A percentile compares a stretch with the other conserved stretches of the same genome.
phyloP scores from a whole-genome alignment of 2,888 invertebrate species.

The Drosophila diplacantha region DNA sequence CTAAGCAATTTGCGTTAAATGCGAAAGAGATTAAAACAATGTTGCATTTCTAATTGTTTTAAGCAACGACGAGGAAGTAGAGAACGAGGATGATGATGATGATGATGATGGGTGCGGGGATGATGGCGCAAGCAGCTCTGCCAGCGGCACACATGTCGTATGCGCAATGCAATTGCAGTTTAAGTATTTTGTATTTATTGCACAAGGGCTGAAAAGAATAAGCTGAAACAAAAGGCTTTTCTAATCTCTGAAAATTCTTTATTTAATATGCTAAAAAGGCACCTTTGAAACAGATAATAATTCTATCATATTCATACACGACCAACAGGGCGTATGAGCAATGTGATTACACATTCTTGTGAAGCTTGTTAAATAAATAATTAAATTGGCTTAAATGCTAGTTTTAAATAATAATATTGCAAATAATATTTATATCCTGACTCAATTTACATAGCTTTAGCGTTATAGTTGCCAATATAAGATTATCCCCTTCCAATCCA shows the following conservation, averaged over 20 bases:
- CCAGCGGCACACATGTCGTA: slow-evolving; percentile 59
- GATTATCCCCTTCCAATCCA: slow-evolving; percentile 46
- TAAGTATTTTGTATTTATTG: slow-evolving; percentile 70
- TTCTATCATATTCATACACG: neutral
- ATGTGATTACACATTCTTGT: neutral
- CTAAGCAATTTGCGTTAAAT: slow-evolving; percentile 74
- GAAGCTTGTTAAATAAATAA: neutral
- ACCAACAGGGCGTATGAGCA: neutral
- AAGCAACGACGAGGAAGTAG: slow-evolving; percentile 50
- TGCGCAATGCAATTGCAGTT: slow-evolving; percentile 63
- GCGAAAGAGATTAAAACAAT: slow-evolving; percentile 73
- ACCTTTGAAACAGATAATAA: neutral
- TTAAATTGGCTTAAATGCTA: neutral
- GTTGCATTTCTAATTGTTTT: slow-evolving; percentile 72
- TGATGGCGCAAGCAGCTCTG: slow-evolving; percentile 14
- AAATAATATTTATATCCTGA: neutral
- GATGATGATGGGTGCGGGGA: slow-evolving; percentile 8
- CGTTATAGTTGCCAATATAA: slow-evolving; percentile 61
- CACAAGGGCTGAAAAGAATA: slow-evolving; percentile 15
- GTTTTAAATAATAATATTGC: too few species aligned
- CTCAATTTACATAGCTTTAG: slow-evolving; percentile 62
- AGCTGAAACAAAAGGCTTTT: neutral
- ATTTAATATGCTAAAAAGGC: neutral
- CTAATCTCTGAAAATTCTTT: neutral
- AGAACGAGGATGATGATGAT: slow-evolving; percentile 11